Conservation (phyloP, 2,888 invertebrate genomes). For the Dryocosmus kuriphilus region DNA sequence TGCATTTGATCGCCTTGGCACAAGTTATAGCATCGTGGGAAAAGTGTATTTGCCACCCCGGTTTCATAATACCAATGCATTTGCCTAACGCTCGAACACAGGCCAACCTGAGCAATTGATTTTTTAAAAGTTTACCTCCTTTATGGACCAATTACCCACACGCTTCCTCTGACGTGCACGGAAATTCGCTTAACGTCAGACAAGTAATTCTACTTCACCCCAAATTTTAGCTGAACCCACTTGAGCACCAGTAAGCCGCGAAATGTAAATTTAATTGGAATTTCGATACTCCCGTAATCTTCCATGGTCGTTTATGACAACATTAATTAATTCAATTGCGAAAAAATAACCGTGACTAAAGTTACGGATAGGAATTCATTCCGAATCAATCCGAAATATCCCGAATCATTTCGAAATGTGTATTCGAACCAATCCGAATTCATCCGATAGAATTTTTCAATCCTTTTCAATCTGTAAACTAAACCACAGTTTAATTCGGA, state of each 20-base stretch:
- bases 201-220: constrained; percentile 11
- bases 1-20: constrained; percentile 89
- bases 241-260: neutral
- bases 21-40: constrained; percentile 92
- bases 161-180: constrained; percentile 1
- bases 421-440: too few relatives aligned
- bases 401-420: too few relatives aligned
- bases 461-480: too few relatives aligned
- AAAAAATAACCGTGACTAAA: too few relatives aligned
- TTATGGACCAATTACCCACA: constrained; percentile 36
- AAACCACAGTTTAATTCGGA: too few relatives aligned
- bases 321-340: too few relatives aligned
- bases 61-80: constrained; percentile 92
- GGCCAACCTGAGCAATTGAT: constrained; percentile 79
- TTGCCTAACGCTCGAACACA: constrained; percentile 88
- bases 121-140: constrained; percentile 37
- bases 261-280: neutral
- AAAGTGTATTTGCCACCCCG: constrained; percentile 88
- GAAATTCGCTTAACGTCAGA: neutral
- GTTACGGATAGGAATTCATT: too few relatives aligned
- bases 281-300: neutral
- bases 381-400: too few relatives aligned
- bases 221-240: neutral
- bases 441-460: too few relatives aligned
- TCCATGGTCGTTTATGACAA: neutral